These are phyloP conservation scores for Hydrozoanthus tunicans DNA, from an alignment of 64 coral and sea anemone species.

Conservation along the genomic window DNA sequence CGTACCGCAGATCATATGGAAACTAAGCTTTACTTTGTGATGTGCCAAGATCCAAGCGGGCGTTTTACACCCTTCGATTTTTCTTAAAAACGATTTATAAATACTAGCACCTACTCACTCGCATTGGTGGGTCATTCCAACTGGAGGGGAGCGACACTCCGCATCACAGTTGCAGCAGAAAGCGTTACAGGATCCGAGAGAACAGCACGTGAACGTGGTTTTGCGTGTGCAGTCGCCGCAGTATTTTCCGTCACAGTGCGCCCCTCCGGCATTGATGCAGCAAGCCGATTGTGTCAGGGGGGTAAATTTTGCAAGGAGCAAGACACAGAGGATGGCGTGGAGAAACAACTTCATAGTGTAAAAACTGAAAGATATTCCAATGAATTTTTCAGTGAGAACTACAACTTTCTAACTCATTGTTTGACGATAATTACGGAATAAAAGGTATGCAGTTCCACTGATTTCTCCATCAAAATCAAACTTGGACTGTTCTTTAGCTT, in stretches of 20 bases:
- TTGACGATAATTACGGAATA: too few relatives aligned
- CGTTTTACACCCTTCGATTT: too few relatives aligned
- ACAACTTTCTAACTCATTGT: too few relatives aligned
- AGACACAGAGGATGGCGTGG: not conserved
- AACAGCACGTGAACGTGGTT: not conserved
- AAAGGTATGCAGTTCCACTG: too few relatives aligned
- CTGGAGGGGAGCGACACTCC: not conserved
- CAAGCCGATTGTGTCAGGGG: not conserved
- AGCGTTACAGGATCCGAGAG: not conserved
- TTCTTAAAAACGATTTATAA: too few relatives aligned
- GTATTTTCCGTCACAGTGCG: not conserved
- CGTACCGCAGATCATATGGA: too few relatives aligned
- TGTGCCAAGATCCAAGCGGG: too few relatives aligned
- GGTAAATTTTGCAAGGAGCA: not conserved
- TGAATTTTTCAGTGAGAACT: not conserved
- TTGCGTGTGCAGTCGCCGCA: conserved; percentile 19
- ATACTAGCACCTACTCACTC: not conserved
- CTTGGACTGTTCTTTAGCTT: too few relatives aligned
- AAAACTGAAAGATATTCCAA: not conserved
- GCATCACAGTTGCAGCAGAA: conserved; percentile 31
- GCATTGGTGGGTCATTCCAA: not conserved
- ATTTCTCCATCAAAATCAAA: too few relatives aligned
- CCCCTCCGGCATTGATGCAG: not conserved
- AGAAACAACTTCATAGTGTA: not conserved
- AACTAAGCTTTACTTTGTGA: too few relatives aligned